Evolutionary conservation across 2,797 vertebrate species (phyloP).

Genomic region (Crocidura indochinensis): DNA sequence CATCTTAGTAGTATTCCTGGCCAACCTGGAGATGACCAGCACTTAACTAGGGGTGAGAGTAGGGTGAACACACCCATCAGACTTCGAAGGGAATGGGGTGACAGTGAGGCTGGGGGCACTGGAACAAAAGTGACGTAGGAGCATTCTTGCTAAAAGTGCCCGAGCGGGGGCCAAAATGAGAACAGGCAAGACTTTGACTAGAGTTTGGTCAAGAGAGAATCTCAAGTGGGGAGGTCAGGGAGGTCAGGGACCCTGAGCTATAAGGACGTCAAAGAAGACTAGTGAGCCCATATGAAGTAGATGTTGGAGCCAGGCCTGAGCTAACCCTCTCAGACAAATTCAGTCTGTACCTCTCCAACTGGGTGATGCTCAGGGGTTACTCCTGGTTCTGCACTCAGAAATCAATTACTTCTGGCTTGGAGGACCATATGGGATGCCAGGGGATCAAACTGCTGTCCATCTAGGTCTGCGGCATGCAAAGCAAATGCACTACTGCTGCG

Average conservation of each 20-base stretch:
- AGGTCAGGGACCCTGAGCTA: neutral
- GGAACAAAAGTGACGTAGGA: neutral
- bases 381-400: no score
- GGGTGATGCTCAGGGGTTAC: no score
- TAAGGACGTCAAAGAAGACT: neutral
- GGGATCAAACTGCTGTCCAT: no score
- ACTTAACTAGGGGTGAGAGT: neutral
- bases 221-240: no score
- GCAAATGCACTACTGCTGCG: no score
- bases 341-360: neutral
- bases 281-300: accelerated
- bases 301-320: neutral
- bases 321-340: neutral
- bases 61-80: neutral
- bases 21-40: neutral
- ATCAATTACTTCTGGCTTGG: no score
- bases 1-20: neutral
- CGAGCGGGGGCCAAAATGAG: neutral
- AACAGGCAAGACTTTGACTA: neutral
- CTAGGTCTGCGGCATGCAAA: no score
- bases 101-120: neutral
- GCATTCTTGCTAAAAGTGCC: neutral
- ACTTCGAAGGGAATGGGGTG: no score
- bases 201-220: neutral
- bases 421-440: no score